Base-by-base conservation (phyloP, 2,113 vertebrate genomes). In the Camelus bactrianus region DNA sequence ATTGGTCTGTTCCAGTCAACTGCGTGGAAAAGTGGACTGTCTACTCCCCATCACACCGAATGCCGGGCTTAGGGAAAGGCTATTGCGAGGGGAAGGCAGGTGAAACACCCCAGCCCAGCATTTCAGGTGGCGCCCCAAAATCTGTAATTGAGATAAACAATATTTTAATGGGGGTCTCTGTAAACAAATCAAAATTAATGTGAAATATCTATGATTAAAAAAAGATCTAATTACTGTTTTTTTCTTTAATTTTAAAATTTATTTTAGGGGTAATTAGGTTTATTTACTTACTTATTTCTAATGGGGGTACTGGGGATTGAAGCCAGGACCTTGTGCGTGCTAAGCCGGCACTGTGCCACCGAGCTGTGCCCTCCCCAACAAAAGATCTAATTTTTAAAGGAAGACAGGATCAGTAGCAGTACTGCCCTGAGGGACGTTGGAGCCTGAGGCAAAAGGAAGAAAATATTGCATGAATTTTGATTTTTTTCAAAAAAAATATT, bases 171-270 rank as follows among this genome's bases (percentile, higher is more conserved):
- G 60, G 22, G 22, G 5, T 60, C 58, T 84, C 90, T 56, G 20
- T 88, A 52, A 88, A 96, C 38, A 82, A 81, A 30, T 77, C 5
- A 89, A 96, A 92, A 90, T 82, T 22, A 42, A 60, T 67, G 16
- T 35, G 75, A 60, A 79, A 79, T 72, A 38, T 85, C 32, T 54
- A 88, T 24, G 62, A 16, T 54, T 46, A 70, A 48, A 10, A 62
- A 69, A 90, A 26, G 4, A 52, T 54, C 1, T 22, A 38, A 69
- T 46, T 73, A 42, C 38, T 42, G 4, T 42, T 42, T 42, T 42
- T 42, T 42, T 42, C 38, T 42, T 42, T 42, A 42, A 42, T 42
- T 42, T 42, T 42, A 42, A 42, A 42, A 42, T 42, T 42, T 42
- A 42, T 42, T 42, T 42, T 42, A 42, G 38, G 38, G 38, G 38